Base-by-base conservation (phyloP, 2,113 vertebrate genomes). In the Hypomesus transpacificus region DNA sequence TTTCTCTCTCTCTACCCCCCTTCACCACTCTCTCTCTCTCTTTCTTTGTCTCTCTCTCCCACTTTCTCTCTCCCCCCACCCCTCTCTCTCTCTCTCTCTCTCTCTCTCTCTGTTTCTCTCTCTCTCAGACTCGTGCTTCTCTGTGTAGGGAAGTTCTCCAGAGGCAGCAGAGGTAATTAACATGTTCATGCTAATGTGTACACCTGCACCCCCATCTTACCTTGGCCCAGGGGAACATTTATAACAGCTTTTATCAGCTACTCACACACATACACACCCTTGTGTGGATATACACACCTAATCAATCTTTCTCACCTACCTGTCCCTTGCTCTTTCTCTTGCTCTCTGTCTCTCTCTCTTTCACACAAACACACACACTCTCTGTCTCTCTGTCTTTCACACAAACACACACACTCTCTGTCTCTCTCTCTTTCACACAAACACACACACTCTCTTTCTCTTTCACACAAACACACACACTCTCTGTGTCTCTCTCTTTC, bases 121-220 rank as follows among this genome's bases (percentile, higher is more conserved):
- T 34, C 17, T 57, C 26, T 51, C 16, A 28, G 3, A 26, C 16
- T 24, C 56, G 61, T 46, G 39, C 1, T 46, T 46, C 51, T 73
- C 60, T 53, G 21, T 65, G 56, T 17, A 70, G 53, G 5, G 39
- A 58, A 66, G 66, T 71, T 71, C 58, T 65, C 57, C 69, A 26
- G 21, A 54, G 70, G 64, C 74, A 71, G 58, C 13, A 70, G 21
- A 69, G 26, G 26, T 34, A 63, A 34, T 78, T 46, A 67, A 61
- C n/a, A 66, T 70, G 56, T 51, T 66, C 59, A 70, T 67, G 56
- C 51, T 64, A 31, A 22, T 57, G 71, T 72, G 65, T 64, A 59
- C 16, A 59, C 39, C 66, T n/a, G 69, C 52, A 73, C 69, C 66
- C 69, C 66, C 56, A 24, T 9, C 52, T 56, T 60, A 61, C 46